A percentile compares a stretch with the other conserved stretches of the same genome.
phyloP scores from a whole-genome alignment of 2,113 vertebrate genomes.

The Scomber japonicus region DNA sequence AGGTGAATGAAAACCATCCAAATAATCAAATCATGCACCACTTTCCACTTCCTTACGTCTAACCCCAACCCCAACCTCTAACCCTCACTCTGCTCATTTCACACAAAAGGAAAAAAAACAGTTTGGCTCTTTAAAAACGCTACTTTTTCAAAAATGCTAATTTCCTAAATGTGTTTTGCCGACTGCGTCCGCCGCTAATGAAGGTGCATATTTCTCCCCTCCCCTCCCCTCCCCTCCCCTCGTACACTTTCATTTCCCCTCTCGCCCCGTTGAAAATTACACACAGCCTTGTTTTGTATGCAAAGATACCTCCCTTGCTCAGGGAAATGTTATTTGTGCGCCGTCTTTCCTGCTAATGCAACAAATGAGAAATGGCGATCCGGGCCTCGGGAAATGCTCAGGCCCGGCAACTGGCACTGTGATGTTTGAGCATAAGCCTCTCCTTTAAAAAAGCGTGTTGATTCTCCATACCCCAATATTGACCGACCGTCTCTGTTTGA shows the following conservation, averaged over 20 bases:
- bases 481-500: slow-evolving; percentile 95
- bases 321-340: slow-evolving; percentile 74
- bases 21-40: slow-evolving; percentile 21
- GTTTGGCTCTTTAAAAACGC: slow-evolving; percentile 21
- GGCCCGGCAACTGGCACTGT: slow-evolving; percentile 71
- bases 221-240: not conserved
- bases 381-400: slow-evolving; percentile 72
- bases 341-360: slow-evolving; percentile 75
- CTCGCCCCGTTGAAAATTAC: slow-evolving; percentile 60
- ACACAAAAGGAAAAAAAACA: slow-evolving; percentile 57
- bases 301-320: slow-evolving; percentile 66
- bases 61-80: slow-evolving; percentile 2
- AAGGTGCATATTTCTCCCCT: slow-evolving; percentile 40
- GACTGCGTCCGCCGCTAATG: slow-evolving; percentile 31
- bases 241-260: slow-evolving; percentile 38
- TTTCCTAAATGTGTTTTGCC: slow-evolving; percentile 53
- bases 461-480: slow-evolving; percentile 94
- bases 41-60: not conserved
- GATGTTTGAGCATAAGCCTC: slow-evolving; percentile 91
- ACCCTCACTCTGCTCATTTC: not conserved
- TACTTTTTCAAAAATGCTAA: slow-evolving; percentile 53
- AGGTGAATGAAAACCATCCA: slow-evolving; percentile 1
- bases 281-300: slow-evolving; percentile 75
- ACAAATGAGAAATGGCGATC: slow-evolving; percentile 84
- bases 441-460: slow-evolving; percentile 88